Evolutionary conservation across 2,113 vertebrate species (phyloP), one percentile per base, ranked within the genome.

Genomic region (Bos indicus): DNA sequence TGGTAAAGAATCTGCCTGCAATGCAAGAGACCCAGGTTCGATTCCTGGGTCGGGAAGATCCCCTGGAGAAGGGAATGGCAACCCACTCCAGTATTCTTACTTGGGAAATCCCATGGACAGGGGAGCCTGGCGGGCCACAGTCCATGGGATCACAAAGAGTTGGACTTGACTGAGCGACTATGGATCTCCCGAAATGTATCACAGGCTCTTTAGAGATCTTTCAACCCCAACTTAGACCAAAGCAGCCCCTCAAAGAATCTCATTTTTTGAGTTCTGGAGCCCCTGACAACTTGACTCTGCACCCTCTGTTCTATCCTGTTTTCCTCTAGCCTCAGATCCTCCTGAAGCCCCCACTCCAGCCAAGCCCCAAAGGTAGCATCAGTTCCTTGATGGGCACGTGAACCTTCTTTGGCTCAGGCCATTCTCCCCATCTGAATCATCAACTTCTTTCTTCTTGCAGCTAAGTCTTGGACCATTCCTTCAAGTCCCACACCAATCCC

Each of bases 141-240:
- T 74, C 67, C 19, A 71, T 6, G 67, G 19, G 67, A 11, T 13
- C 67, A 74, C 67, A 74, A 71, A 71, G 67, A 74, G 19, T 23
- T 0, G 0, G 67, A 40, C 10, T 36, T 2, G 2, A 40, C 19
- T 23, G n/a, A 40, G n/a, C 0, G 1, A 23, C 67, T 28, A 14
- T 4, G 5, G 33, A 54, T 83, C 19, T 26, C 54, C 25, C 16
- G 30, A 85, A 77, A 57, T 21, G 33, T 26, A 57, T 25, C 46
- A 15, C 3, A 88, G 36, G 51, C 16, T 82, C 77, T n/a, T 54
- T 33, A 86, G 51, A 43, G 25, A 12, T 56, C 85, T 64, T 30
- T n/a, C 16, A 9, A 30, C 26, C 15, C 23, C 28, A 43, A 16
- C 2, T 36, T 81, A 46, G 88, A 6, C 12, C 33, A 74, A n/a